These are phyloP conservation scores for Amyelois transitella DNA, from an alignment of 1,140 invertebrate genomes.

Conservation along the genomic window DNA sequence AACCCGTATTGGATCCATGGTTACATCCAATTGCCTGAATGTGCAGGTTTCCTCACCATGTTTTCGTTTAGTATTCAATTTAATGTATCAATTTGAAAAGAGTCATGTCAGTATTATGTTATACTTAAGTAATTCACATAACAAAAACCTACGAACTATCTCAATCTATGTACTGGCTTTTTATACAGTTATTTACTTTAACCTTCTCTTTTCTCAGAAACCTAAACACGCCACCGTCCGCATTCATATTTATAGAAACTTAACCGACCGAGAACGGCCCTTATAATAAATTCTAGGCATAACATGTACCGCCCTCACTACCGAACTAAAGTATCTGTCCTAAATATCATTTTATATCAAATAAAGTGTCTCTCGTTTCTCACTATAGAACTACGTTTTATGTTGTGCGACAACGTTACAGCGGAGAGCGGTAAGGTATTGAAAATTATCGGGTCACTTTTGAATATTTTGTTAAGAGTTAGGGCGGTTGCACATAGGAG, in stretches of 20 bases:
- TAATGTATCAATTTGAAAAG: too few species aligned
- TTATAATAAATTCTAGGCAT: neutral
- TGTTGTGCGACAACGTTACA: neutral
- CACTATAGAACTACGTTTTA: slow-evolving; percentile 15
- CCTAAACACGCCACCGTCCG: too few species aligned
- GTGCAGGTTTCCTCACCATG: too few species aligned
- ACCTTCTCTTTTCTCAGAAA: too few species aligned
- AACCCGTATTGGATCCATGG: too few species aligned
- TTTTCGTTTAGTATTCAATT: too few species aligned
- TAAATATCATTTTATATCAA: slow-evolving; percentile 24
- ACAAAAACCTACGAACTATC: too few species aligned
- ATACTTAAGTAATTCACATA: too few species aligned
- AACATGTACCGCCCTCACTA: neutral
- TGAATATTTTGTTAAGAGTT: neutral
- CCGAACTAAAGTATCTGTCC: slow-evolving; percentile 2
- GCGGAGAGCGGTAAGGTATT: slow-evolving; percentile 5
- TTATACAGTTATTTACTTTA: too few species aligned
- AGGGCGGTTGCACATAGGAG: neutral
- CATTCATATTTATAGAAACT: neutral
- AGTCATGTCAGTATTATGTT: too few species aligned
- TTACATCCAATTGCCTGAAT: too few species aligned
- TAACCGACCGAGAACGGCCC: neutral
- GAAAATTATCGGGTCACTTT: neutral
- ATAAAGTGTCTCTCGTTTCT: slow-evolving; percentile 23
- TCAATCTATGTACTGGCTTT: too few species aligned